A percentile compares a stretch with the other conserved stretches of the same genome.
These are phyloP conservation scores for Hirtodrosophila confusa DNA, from an alignment of 2,888 invertebrate species.

Conservation along the genomic window DNA sequence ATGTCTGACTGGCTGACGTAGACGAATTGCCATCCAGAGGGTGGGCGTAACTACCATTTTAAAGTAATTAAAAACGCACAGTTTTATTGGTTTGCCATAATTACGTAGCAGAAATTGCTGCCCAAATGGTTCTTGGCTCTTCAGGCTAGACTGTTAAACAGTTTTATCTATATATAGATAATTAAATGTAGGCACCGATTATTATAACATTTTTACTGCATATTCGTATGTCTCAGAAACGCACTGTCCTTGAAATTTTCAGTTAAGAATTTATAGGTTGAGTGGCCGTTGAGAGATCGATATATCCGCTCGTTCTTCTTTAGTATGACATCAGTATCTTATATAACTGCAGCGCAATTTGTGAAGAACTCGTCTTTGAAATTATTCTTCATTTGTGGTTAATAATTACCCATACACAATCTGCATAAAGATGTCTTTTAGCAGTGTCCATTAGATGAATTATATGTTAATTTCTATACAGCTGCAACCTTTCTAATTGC, in stretches of 20 bases:
- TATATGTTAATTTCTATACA: constrained; percentile 24
- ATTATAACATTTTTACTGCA: constrained; percentile 39
- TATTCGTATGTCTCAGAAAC: background rate
- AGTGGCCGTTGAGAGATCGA: constrained; percentile 9
- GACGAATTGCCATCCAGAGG: constrained; percentile 65
- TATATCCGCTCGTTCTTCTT: background rate
- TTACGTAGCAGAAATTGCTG: constrained; percentile 6
- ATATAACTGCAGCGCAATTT: background rate
- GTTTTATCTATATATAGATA: constrained; percentile 39
- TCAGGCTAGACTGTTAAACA: constrained; percentile 21
- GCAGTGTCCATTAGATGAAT: constrained; percentile 2
- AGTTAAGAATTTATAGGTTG: background rate
- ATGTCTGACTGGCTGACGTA: constrained; percentile 64
- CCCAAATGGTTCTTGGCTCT: background rate
- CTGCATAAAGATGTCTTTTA: constrained; percentile 9
- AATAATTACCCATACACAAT: constrained; percentile 14
- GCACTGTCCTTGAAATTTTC: constrained; percentile 25
- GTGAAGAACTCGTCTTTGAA: constrained; percentile 16
- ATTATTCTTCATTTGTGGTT: background rate
- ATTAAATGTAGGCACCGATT: constrained; percentile 28
- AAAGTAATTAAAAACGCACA: constrained; percentile 64
- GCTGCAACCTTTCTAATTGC: constrained; percentile 37
- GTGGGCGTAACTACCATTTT: constrained; percentile 61
- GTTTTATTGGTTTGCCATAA: constrained; percentile 36
- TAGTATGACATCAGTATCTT: constrained; percentile 40